Evolutionary conservation across 2,113 vertebrate genomes (phyloP).

Genomic region (Serinus canaria): DNA sequence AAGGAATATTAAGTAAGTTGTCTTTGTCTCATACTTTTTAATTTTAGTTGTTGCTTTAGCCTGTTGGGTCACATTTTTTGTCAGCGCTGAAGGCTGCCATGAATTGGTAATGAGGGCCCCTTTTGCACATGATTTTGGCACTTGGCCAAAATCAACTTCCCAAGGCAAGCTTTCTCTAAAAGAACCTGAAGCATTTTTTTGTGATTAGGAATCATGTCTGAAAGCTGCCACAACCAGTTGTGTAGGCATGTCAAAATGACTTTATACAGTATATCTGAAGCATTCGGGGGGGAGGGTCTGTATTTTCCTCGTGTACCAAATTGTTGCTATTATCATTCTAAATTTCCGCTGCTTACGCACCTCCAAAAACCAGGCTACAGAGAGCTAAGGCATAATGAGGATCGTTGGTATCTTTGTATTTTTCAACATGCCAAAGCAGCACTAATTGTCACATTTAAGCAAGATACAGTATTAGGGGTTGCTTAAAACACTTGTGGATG

Average conservation of each 20-base stretch:
- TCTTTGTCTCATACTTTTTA: constrained; percentile 83
- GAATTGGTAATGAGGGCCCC: constrained; percentile 84
- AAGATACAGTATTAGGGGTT: constrained; percentile 32
- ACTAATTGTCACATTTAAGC: constrained; percentile 51
- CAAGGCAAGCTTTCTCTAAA: constrained; percentile 80
- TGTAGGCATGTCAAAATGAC: constrained; percentile 80
- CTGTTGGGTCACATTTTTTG: constrained; percentile 87
- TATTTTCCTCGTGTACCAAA: constrained; percentile 47
- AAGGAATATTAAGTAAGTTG: constrained; percentile 82
- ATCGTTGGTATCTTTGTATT: constrained; percentile 46
- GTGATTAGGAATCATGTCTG: constrained; percentile 75
- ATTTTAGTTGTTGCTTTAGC: constrained; percentile 82
- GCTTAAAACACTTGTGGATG: constrained; percentile 56
- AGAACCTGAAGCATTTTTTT: constrained; percentile 78
- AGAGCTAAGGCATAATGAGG: constrained; percentile 37
- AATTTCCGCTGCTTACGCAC: constrained; percentile 33
- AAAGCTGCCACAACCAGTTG: constrained; percentile 78
- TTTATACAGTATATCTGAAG: constrained; percentile 76
- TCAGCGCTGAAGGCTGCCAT: constrained; percentile 81
- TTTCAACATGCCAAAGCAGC: constrained; percentile 61
- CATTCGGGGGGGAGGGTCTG: neutral
- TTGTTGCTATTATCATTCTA: constrained; percentile 62
- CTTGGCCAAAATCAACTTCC: constrained; percentile 85
- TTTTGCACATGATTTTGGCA: constrained; percentile 83
- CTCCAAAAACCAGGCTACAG: constrained; percentile 45